Evolutionary conservation across 2,888 invertebrate species (phyloP), one percentile per base, ranked within the genome.

Genomic region (Cephus pulcher): DNA sequence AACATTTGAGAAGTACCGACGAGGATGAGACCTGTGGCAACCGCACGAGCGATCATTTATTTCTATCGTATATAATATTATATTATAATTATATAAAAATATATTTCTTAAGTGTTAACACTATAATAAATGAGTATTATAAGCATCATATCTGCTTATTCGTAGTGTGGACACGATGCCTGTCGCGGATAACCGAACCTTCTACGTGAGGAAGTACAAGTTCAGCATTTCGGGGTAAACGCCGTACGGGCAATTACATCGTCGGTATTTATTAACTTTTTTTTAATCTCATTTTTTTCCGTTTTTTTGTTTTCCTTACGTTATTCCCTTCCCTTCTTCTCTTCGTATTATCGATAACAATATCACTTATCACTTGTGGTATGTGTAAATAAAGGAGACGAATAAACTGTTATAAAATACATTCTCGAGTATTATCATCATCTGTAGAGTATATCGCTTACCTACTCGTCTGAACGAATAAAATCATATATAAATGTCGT

Each of bases 381-480:
- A 89, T 86, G 86, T 89, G 88, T 90, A 90, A 91, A 91, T 89
- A 89, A 91, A 90, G 56, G 90, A 88, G 89, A 89, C 87, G 90
- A 90, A 90, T 91, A 91, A 91, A 91, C 86, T 89, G 88, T 91
- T 91, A 91, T 90, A 91, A 91, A 91, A 91, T 91, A 91, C 91
- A 91, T 91, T 91, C 87, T 89, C 89, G 89, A 90, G 90, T 90
- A 90, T 90, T 89, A 89, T 89, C 85, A 89, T 89, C 85, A 87
- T 88, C 85, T 87, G 84, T 86, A 74, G 78, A 76, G 79, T 82
- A 82, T 84, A 84, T 84, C 84, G 81, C 85, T 87, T 88, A 88
- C 78, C 86, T 89, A 86, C 84, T 83, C 84, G 82, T 86, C 85
- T 81, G 84, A 88, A 88, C 85, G 83, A 90, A 89, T 86, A 85